Conservation (phyloP, 2,797 vertebrate genomes). For the Gymnopithys bicolor region DNA sequence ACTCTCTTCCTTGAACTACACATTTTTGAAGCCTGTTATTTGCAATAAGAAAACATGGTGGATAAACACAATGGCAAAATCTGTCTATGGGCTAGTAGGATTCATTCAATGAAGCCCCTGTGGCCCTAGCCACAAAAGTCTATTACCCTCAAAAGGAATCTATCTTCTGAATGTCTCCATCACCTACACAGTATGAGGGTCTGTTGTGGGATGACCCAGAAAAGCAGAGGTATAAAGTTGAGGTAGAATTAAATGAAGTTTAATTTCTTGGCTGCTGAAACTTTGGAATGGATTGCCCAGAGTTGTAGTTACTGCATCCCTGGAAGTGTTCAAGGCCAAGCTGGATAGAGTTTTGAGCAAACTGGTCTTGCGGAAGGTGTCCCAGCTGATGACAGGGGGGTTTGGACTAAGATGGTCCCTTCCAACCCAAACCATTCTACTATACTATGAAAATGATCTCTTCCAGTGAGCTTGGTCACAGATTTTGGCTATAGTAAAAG, state of each 20-base stretch:
- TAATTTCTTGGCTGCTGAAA: not conserved
- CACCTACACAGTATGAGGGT: not conserved
- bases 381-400: fast-evolving
- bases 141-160: not conserved
- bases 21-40: not conserved
- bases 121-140: not conserved
- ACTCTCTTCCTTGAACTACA: not conserved
- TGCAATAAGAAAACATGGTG: not conserved
- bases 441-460: fast-evolving
- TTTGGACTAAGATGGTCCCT: not conserved
- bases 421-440: not conserved
- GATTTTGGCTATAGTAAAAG: not conserved
- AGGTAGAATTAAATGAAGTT: not conserved
- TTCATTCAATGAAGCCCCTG: not conserved
- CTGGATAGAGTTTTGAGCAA: not conserved
- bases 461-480: not conserved
- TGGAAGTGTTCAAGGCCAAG: not conserved
- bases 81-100: not conserved
- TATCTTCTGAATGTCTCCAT: not conserved
- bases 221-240: not conserved
- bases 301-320: not conserved
- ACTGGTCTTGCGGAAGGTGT: not conserved
- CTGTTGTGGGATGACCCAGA: not conserved
- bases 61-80: not conserved
- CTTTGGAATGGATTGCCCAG: not conserved